Evolutionary conservation across 1,140 invertebrate species (phyloP), one percentile per base, ranked within the genome.

Genomic region (Vanessa atalanta): DNA sequence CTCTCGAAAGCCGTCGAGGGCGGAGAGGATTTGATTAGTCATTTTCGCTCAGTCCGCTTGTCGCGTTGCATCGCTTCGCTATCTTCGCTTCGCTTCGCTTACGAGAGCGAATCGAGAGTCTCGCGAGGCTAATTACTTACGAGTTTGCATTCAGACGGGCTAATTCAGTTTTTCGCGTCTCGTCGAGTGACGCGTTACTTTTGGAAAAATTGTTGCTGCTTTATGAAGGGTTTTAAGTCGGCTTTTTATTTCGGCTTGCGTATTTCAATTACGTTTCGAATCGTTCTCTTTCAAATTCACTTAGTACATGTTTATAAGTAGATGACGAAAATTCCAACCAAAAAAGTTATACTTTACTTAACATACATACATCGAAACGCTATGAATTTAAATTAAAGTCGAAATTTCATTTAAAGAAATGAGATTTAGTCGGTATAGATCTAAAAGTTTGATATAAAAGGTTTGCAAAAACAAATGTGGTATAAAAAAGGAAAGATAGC

Each of bases 81-180:
- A 88, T 88, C 88, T 89, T 91, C 85, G 83, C 84, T 86, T 80
- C 86, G 89, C 82, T 85, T 88, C 86, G 88, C 83, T 88, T 85
- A 87, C 83, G 82, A 91, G 89, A 83, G 88, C 86, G 87, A 66
- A 86, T 90, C 87, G 87, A 91, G 89, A 85, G 85, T 88, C 89
- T 88, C 89, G 83, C 84, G 86, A 84, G 90, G 87, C 90, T 89
- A 92, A 92, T 92, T 92, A 92, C 88, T 90, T 92, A 90, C 89
- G 86, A 89, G 85, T 89, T 89, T 72, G 84, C 86, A 89, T 91
- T 90, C 89, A 89, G 83, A 87, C 84, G 71, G 83, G 87, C 85
- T 90, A 91, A 91, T 91, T 91, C 88, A 81, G 86, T 90, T 90
- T 90, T 91, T 91, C 83, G 82, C 86, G 83, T 84, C 80, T 82